These are phyloP conservation scores for Epinephelus cyanopodus DNA, from an alignment of 2,113 vertebrate species.

Conservation along the genomic window DNA sequence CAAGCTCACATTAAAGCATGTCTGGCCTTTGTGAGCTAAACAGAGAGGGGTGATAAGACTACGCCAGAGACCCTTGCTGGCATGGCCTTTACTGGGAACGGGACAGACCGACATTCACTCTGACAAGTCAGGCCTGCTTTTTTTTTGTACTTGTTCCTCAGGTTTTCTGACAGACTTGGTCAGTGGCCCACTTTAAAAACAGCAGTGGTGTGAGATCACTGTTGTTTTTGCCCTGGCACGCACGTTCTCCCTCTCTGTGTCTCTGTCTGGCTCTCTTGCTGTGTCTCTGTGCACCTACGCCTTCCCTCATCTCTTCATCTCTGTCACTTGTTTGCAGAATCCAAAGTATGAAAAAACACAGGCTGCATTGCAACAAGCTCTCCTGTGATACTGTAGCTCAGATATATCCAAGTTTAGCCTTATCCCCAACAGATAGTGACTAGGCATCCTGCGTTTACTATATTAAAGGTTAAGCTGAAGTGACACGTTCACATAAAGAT, in stretches of 20 bases:
- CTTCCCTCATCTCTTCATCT: slow-evolving; percentile 45
- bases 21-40: slow-evolving; percentile 57
- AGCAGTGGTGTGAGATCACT: slow-evolving; percentile 72
- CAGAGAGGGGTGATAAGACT: slow-evolving; percentile 52
- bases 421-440: slow-evolving; percentile 31
- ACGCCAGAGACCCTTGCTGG: slow-evolving; percentile 42
- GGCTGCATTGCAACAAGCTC: slow-evolving; percentile 24
- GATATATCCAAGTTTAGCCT: slow-evolving; percentile 42
- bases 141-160: slow-evolving; percentile 46
- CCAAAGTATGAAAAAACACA: slow-evolving; percentile 30
- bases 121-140: slow-evolving; percentile 58
- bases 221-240: slow-evolving; percentile 58
- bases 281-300: slow-evolving; percentile 26
- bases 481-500: slow-evolving; percentile 46
- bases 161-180: slow-evolving; percentile 70
- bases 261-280: slow-evolving; percentile 43
- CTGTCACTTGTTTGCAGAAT: slow-evolving; percentile 37
- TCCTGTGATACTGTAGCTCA: slow-evolving; percentile 8
- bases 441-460: slow-evolving; percentile 9
- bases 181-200: slow-evolving; percentile 70
- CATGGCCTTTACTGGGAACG: slow-evolving; percentile 55
- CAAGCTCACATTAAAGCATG: slow-evolving; percentile 48
- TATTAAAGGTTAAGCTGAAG: slow-evolving; percentile 41
- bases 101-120: slow-evolving; percentile 54
- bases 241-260: slow-evolving; percentile 28